These are phyloP conservation scores for Tragelaphus buxtoni DNA, from an alignment of 2,113 vertebrate genomes.

Conservation along the genomic window DNA sequence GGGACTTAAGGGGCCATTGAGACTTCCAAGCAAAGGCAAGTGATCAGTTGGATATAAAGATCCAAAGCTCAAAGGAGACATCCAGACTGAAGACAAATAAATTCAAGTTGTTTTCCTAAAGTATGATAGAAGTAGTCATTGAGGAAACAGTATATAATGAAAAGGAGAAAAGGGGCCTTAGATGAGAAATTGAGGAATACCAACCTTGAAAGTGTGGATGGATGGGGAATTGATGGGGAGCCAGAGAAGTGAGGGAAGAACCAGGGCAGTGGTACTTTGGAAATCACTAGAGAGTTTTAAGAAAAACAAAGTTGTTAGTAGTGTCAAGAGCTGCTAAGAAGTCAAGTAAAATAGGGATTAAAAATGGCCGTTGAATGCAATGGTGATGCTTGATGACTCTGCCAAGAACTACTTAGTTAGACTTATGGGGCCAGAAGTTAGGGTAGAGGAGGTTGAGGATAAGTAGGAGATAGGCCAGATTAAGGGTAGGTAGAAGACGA, in stretches of 20 bases:
- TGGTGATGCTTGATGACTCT: not conserved
- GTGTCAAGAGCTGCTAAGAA: not conserved
- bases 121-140: not conserved
- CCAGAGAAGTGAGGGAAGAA: not conserved
- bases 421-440: not conserved
- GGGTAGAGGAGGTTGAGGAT: not conserved
- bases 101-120: not conserved
- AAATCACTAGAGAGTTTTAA: not conserved
- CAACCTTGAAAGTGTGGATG: not conserved
- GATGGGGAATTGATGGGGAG: not conserved
- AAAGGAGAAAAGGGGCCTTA: not conserved
- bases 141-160: not conserved
- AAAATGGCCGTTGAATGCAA: not conserved
- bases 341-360: not conserved
- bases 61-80: not conserved
- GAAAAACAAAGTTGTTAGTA: not conserved
- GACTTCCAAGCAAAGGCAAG: not conserved
- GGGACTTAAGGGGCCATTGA: not conserved
- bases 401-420: not conserved
- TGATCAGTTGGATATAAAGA: not conserved
- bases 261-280: not conserved
- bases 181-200: not conserved
- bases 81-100: not conserved
- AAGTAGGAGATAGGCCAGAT: not conserved
- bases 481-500: not conserved